Base-by-base conservation (phyloP, 2,888 invertebrate genomes). In the Dynastes tityus region DNA sequence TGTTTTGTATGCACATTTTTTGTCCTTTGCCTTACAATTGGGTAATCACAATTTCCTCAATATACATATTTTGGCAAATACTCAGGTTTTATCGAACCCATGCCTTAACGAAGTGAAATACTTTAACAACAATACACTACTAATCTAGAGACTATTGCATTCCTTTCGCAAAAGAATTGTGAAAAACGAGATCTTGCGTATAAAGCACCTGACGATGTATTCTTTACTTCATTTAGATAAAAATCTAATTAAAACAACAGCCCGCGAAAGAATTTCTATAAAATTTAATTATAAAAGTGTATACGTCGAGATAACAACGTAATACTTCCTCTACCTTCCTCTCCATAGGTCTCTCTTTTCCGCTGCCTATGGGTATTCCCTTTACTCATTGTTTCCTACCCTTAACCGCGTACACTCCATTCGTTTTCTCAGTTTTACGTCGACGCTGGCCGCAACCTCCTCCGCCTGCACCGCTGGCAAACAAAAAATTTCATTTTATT, bases 241-340 rank as follows among this genome's bases (percentile, higher is more conserved):
- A 83, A 83, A 45, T 83, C 82, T 83, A 83, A 83, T 83, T 83
- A 83, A 83, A 82, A 82, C 81, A 81, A 81, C 82, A 82, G 83
- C 78, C 81, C 82, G 82, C 82, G 82, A 82, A 83, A 83, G 83
- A 82, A 83, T 83, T 83, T 83, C 80, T 81, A 83, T 83, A 83
- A 82, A 84, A 83, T 83, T 84, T 84, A 84, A 83, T 84, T 84
- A 84, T 80, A 84, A 84, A 84, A 84, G 82, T 83, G 81, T 80
- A 81, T 81, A 80, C 73, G 77, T 6, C 16, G 0, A 5, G 22
- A 40, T 40, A 65, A 65, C 13, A n/a, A 8, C 13, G 3, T 2
- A 63, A 11, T 27, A 27, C 6, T 11, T 13, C 8, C 13, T 27
- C 9, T 6, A 37, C n/a, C 40, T 22, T n/a, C 22, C 22, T 58